Conservation (phyloP, 2,797 vertebrate species). For the Aphelocoma californica region DNA sequence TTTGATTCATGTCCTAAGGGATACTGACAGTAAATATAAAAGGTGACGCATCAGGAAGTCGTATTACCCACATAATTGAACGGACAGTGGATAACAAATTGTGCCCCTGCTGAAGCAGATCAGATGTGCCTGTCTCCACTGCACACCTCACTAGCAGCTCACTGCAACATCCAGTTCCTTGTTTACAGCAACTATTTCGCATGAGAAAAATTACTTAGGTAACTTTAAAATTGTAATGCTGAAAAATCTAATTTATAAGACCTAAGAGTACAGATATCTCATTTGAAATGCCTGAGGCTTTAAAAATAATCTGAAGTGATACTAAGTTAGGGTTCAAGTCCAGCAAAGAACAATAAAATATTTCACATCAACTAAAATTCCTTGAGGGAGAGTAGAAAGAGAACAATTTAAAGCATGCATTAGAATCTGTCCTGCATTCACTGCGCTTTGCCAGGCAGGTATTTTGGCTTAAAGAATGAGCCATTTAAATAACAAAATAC, state of each 20-base stretch:
- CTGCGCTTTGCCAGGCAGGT: neutral
- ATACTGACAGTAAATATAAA: neutral
- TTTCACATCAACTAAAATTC: neutral
- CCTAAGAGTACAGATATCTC: neutral
- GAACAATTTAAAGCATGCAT: neutral
- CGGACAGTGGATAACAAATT: neutral
- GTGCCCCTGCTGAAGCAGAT: neutral
- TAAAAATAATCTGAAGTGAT: conserved; percentile 21
- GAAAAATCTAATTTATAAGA: conserved; percentile 25
- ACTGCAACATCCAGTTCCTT: neutral
- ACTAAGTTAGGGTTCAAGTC: neutral
- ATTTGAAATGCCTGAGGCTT: neutral
- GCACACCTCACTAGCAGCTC: neutral
- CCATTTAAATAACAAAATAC: neutral
- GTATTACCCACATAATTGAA: neutral
- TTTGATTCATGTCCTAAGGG: neutral
- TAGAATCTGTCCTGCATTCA: neutral
- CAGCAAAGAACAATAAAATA: neutral
- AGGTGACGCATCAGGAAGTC: neutral
- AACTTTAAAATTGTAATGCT: neutral
- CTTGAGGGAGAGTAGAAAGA: conserved; percentile 4
- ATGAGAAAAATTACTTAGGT: neutral
- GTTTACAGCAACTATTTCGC: neutral
- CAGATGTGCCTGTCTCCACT: neutral
- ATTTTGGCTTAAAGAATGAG: neutral